Base-by-base conservation (phyloP, 2,113 vertebrate species). In the Balaeniceps rex region DNA sequence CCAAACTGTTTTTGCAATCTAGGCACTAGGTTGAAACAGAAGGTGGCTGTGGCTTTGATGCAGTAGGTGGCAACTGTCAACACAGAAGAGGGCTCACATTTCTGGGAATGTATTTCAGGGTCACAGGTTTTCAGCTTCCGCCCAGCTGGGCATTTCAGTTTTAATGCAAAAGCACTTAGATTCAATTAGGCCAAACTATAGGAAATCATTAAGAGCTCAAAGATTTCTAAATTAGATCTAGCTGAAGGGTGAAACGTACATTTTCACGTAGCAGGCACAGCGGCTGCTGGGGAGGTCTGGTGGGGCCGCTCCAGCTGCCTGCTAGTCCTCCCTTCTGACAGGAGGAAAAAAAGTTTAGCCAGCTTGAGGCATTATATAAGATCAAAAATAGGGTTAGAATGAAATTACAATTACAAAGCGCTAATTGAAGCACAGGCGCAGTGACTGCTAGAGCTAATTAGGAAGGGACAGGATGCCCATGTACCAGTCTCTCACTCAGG, bases 211-310 rank as follows among this genome's bases (percentile, higher is more conserved):
- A 92, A 14, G 66, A 92, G 83, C 77, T 36, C 78, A 54, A 82
- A 92, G 70, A 91, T 87, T 91, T 95, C 79, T 68, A 95, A 97
- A 96, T 94, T 91, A 84, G 78, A 94, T 93, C 49, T 96, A 95
- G 92, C 89, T 91, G 74, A 92, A 95, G 87, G 87, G 83, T 68
- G 46, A 77, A 95, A 93, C 10, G 4, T 75, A 79, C 29, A n/a
- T 94, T 91, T 96, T 80, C 71, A 63, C 36, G 52, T 31, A 71
- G 71, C 58, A 74, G 44, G 80, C 91, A 77, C n/a, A 40, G 72
- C 2, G 1, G 46, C 81, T 75, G 66, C 75, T 29, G 52, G 83
- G 82, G 83, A 89, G 29, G 31, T 61, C 71, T 88, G 78, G 40
- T 1, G 21, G 31, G 71, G 34, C 68, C 2, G 0, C 69, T 93